Evolutionary conservation across 2,797 vertebrate species (phyloP).

Genomic region (Muscicapa striata): DNA sequence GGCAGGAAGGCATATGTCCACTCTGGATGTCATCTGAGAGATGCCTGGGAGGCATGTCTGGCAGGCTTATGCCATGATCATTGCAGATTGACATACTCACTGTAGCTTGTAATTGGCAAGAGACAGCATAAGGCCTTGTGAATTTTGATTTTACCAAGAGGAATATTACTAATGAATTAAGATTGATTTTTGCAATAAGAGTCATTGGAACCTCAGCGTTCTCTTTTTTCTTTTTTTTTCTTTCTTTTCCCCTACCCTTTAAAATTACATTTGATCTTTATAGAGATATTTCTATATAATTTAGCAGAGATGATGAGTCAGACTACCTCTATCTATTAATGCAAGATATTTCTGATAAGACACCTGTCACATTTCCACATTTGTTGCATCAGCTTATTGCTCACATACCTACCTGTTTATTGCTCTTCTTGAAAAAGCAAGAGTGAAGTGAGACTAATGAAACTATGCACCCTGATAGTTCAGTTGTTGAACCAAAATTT

Average conservation of each 20-base stretch:
- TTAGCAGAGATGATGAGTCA: neutral
- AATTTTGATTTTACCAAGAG: neutral
- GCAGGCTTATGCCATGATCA: neutral
- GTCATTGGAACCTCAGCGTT: neutral
- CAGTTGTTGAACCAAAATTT: neutral
- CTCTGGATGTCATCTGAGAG: conserved; percentile 21
- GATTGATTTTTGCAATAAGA: neutral
- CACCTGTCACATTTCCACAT: neutral
- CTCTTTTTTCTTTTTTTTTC: rapidly evolving
- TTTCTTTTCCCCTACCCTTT: neutral
- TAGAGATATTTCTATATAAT: neutral
- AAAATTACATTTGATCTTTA: neutral
- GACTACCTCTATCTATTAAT: neutral
- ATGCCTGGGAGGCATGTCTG: conserved; percentile 31
- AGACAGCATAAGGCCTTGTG: neutral
- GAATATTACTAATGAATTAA: neutral
- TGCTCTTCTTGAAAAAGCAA: neutral
- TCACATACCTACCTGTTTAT: neutral
- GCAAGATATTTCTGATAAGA: conserved; percentile 17
- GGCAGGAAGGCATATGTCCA: conserved; percentile 1
- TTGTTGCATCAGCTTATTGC: conserved; percentile 2
- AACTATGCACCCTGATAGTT: neutral
- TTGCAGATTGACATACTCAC: neutral
- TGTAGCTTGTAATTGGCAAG: neutral
- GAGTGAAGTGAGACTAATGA: neutral